Conservation (phyloP, 2,113 vertebrate species). For the Lamprotornis superbus region DNA sequence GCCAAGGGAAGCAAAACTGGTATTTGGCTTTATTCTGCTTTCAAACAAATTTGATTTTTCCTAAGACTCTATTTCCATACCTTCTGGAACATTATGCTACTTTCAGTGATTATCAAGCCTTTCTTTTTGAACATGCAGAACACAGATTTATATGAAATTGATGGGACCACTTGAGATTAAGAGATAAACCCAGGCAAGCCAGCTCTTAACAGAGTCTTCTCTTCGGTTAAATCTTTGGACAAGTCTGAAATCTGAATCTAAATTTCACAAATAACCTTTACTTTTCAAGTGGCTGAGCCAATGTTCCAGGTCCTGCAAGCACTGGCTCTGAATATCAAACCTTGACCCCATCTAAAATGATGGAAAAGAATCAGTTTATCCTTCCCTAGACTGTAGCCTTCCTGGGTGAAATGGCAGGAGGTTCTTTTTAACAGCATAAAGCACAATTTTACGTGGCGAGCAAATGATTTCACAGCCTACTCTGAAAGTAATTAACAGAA, state of each 20-base stretch:
- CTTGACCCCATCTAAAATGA: not conserved
- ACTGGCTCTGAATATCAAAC: not conserved
- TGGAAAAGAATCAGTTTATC: not conserved
- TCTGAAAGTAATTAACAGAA: conserved; percentile 48
- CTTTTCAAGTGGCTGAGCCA: not conserved
- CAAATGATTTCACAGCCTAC: not conserved
- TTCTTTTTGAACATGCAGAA: not conserved
- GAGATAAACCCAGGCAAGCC: not conserved
- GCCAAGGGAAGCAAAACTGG: not conserved
- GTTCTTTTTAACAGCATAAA: conserved; percentile 2
- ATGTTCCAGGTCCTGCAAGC: not conserved
- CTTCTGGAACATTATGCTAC: not conserved
- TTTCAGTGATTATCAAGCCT: not conserved
- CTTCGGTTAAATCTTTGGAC: not conserved
- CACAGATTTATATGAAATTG: not conserved
- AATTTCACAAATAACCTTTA: conserved; percentile 13
- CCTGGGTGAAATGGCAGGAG: not conserved
- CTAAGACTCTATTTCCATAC: not conserved
- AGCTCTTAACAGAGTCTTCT: not conserved
- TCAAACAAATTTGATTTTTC: not conserved
- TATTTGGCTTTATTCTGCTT: not conserved
- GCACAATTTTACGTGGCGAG: not conserved
- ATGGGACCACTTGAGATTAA: not conserved
- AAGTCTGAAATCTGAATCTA: not conserved
- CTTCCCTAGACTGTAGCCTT: not conserved